Conservation (phyloP, 2,888 invertebrate species). For the Cactoblastis cactorum region DNA sequence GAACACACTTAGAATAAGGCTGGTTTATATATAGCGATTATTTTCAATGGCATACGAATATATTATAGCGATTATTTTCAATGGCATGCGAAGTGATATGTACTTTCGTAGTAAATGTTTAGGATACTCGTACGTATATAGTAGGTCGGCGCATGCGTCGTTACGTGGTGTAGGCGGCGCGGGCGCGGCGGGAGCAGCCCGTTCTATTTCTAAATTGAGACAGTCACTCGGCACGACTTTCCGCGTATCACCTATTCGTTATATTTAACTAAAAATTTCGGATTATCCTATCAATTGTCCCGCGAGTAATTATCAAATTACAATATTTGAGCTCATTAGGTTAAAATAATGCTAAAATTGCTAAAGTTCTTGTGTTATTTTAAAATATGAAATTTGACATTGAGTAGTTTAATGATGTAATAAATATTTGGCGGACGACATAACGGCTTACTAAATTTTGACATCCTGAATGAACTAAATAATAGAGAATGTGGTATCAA, state of each 20-base stretch:
- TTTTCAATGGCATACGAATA: too few species aligned
- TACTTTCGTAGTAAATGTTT: conserved; percentile 32
- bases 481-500: conserved; percentile 85
- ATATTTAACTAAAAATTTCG: conserved; percentile 49
- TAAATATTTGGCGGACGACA: conserved; percentile 8
- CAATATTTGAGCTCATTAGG: neutral
- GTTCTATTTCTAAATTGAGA: conserved; percentile 78
- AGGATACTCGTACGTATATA: too few species aligned
- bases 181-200: conserved; percentile 49
- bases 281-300: conserved; percentile 31
- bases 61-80: too few species aligned
- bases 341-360: neutral
- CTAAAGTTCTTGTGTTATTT: neutral
- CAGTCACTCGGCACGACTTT: conserved; percentile 73
- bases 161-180: conserved; percentile 22
- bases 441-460: neutral
- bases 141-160: conserved; percentile 25
- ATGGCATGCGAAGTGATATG: conserved; percentile 14
- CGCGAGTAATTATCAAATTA: conserved; percentile 15
- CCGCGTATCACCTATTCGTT: conserved; percentile 71
- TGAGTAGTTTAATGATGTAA: conserved; percentile 20
- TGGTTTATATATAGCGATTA: too few species aligned
- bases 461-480: conserved; percentile 5
- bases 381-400: neutral
- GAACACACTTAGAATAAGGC: too few species aligned